phyloP scores from a whole-genome alignment of 2,113 vertebrate genomes.

The Centropus bengalensis region DNA sequence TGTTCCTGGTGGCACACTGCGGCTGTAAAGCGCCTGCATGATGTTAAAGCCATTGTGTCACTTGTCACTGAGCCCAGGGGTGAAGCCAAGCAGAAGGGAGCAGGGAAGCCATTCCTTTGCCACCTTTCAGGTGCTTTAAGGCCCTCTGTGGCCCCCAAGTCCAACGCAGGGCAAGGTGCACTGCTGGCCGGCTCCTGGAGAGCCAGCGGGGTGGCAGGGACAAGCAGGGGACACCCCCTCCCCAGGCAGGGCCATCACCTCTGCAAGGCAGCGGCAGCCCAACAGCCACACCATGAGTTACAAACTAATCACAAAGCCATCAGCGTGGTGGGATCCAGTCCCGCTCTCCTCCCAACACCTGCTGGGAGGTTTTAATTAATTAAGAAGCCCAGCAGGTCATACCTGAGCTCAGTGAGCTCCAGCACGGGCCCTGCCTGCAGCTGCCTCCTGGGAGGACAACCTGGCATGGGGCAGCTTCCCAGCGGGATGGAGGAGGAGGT shows the following conservation, averaged over 20 bases:
- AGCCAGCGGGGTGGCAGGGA: not conserved
- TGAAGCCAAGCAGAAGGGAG: not conserved
- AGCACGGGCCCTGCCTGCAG: not conserved
- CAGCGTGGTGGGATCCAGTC: not conserved
- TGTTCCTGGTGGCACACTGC: not conserved
- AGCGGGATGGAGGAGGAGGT: not conserved
- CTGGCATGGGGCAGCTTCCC: fast-evolving
- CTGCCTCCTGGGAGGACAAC: not conserved
- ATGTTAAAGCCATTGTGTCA: not conserved
- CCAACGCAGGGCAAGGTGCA: not conserved
- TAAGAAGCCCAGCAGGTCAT: not conserved
- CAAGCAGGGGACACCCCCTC: not conserved
- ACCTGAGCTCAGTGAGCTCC: not conserved
- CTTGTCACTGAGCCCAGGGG: not conserved
- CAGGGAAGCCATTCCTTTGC: not conserved
- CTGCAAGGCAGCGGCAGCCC: not conserved
- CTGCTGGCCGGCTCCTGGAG: not conserved
- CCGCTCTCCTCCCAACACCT: not conserved
- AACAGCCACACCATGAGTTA: fast-evolving
- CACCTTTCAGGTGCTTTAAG: not conserved
- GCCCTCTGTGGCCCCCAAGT: not conserved
- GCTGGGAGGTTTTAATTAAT: not conserved
- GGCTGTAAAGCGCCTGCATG: not conserved
- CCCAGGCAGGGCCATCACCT: not conserved
- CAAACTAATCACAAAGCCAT: not conserved